Percentiles rank a stretch among this genome's conserved stretches.
phyloP scores from a whole-genome alignment of 2,113 vertebrate genomes.

The Vombatus ursinus region DNA sequence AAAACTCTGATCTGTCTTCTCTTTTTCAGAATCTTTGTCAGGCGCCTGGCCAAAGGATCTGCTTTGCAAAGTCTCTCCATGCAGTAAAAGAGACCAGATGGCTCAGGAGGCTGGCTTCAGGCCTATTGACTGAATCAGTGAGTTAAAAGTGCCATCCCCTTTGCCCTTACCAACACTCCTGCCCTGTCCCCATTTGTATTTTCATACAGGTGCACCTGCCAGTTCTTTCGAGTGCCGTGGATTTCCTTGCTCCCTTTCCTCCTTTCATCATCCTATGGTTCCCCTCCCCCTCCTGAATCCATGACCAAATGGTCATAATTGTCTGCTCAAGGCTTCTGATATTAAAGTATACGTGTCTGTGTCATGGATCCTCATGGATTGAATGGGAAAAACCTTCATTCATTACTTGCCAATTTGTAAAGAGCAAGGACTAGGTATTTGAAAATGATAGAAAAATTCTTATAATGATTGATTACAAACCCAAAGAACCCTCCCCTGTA shows the following conservation, averaged over 20 bases:
- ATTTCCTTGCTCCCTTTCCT: slow-evolving; percentile 8
- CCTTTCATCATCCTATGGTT: not conserved
- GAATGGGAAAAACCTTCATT: slow-evolving; percentile 14
- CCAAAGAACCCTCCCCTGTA: not conserved
- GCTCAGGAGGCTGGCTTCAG: slow-evolving; percentile 14
- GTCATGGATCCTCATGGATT: not conserved
- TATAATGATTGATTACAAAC: not conserved
- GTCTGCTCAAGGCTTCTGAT: slow-evolving; percentile 3
- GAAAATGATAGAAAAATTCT: not conserved
- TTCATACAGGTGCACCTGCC: slow-evolving; percentile 45
- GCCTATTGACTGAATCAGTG: slow-evolving; percentile 16
- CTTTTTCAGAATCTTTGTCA: slow-evolving; percentile 37
- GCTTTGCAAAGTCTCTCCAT: slow-evolving; percentile 10
- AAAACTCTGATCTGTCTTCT: slow-evolving; percentile 50
- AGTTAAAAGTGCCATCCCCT: slow-evolving; percentile 17
- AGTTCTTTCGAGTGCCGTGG: slow-evolving; percentile 1
- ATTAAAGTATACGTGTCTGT: not conserved
- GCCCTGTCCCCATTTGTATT: slow-evolving; percentile 38
- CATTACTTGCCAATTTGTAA: slow-evolving; percentile 24
- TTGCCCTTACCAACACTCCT: not conserved
- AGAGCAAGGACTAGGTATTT: not conserved
- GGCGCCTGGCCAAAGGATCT: slow-evolving; percentile 12
- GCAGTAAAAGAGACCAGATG: slow-evolving; percentile 50
- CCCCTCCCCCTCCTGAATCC: not conserved
- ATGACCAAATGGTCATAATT: not conserved